phyloP scores from a whole-genome alignment of 2,113 vertebrate species.

The Serilophus lunatus region DNA sequence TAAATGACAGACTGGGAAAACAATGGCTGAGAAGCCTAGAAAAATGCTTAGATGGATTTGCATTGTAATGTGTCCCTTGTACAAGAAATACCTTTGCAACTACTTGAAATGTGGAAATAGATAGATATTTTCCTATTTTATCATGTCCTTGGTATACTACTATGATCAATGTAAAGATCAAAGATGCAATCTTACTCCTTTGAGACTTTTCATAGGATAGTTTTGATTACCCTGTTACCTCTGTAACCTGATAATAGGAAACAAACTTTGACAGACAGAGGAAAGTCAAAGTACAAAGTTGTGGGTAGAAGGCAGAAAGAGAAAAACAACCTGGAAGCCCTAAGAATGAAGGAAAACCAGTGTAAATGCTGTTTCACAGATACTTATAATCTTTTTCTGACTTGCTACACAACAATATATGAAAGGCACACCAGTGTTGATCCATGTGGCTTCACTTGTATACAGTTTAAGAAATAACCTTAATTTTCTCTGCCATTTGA shows the following conservation, averaged over 20 bases:
- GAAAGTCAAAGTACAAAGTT: not conserved
- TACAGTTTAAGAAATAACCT: not conserved
- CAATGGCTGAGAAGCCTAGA: not conserved
- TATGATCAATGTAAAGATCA: not conserved
- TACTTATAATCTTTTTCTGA: not conserved
- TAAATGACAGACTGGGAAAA: not conserved
- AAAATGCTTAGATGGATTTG: not conserved
- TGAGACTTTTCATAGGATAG: not conserved
- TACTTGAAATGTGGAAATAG: not conserved
- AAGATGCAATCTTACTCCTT: not conserved
- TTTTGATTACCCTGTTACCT: not conserved
- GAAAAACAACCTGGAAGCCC: not conserved
- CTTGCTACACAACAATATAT: not conserved
- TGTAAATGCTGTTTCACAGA: not conserved
- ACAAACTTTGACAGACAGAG: not conserved
- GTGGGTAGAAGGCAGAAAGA: not conserved
- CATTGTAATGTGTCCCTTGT: not conserved
- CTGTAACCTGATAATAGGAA: not conserved
- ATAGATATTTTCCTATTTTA: not conserved
- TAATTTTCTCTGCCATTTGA: not conserved
- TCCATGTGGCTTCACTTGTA: not conserved
- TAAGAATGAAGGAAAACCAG: not conserved
- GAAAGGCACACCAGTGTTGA: not conserved
- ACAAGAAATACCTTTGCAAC: conserved; percentile 3
- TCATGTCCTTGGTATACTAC: not conserved